phyloP scores from a whole-genome alignment of 2,797 vertebrate genomes.

The Sternarchorhynchus goeldii region DNA sequence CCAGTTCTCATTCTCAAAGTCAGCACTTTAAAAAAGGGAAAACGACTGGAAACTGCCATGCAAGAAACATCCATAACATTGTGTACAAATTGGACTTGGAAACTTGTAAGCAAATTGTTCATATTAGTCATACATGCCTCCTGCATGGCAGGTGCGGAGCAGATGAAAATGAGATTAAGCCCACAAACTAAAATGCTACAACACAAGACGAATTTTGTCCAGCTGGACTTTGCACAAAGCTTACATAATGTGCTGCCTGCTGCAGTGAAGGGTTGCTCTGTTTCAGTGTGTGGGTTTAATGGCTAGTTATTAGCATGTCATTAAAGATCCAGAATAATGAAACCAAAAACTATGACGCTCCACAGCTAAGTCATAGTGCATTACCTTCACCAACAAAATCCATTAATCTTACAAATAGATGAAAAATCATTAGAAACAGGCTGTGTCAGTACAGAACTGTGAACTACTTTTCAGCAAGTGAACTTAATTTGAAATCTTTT shows the following conservation, averaged over 20 bases:
- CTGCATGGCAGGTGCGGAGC: background rate
- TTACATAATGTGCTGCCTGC: no score
- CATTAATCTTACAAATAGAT: background rate
- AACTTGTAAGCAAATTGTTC: no score
- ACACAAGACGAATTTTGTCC: background rate
- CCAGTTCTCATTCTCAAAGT: background rate
- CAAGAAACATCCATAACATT: background rate
- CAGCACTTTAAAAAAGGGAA: background rate
- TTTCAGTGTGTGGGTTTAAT: constrained; percentile 2
- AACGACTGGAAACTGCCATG: background rate
- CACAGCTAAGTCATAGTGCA: background rate
- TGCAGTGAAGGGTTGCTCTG: background rate
- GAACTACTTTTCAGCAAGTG: background rate
- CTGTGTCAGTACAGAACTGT: background rate
- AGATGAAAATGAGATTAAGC: background rate
- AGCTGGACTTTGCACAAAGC: background rate
- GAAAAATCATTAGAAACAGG: background rate
- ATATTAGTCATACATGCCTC: background rate
- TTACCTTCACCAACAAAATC: background rate
- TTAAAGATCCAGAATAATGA: background rate
- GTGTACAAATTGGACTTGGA: background rate
- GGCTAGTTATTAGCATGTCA: background rate
- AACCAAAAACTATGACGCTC: background rate
- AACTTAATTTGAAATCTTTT: no score
- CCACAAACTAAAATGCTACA: background rate